A percentile compares a stretch with the other conserved stretches of the same genome.
Evolutionary conservation across 2,888 invertebrate genomes (phyloP).

Genomic region (Nycteola revayana): DNA sequence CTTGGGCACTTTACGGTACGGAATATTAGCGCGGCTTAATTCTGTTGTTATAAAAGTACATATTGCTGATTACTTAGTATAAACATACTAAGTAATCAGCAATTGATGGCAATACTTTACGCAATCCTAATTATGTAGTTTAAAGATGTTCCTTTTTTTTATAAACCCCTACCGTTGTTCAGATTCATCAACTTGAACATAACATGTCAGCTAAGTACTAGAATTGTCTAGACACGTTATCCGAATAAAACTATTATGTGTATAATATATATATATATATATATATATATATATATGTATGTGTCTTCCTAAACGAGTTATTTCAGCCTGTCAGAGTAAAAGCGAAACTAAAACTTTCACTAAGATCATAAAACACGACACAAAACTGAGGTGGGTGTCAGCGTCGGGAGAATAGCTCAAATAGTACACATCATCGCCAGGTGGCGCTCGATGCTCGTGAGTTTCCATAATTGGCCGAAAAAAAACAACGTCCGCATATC

Average conservation of each 20-base stretch:
- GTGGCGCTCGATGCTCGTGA: slow-evolving; percentile 56
- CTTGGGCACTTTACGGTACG: too few species aligned
- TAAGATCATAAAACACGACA: slow-evolving; percentile 44
- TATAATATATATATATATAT: too few species aligned
- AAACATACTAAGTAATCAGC: too few species aligned
- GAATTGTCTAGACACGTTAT: slow-evolving; percentile 29
- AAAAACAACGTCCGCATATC: slow-evolving; percentile 59
- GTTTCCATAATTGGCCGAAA: slow-evolving; percentile 72
- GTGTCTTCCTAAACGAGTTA: slow-evolving; percentile 11
- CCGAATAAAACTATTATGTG: slow-evolving; percentile 25
- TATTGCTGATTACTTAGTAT: too few species aligned
- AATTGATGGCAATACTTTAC: too few species aligned
- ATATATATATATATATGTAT: too few species aligned
- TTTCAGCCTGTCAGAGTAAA: slow-evolving; percentile 37
- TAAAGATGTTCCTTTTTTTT: too few species aligned
- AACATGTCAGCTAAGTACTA: too few species aligned
- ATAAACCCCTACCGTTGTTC: too few species aligned
- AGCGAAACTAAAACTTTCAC: slow-evolving; percentile 61
- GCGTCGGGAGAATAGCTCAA: slow-evolving; percentile 41
- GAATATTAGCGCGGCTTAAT: slow-evolving; percentile 11
- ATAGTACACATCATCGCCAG: slow-evolving; percentile 45
- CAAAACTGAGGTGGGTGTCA: slow-evolving; percentile 31
- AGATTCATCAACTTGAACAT: too few species aligned
- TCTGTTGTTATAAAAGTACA: too few species aligned
- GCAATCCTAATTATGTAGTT: too few species aligned